These are phyloP conservation scores for Eudasyphora cyanicolor DNA, from an alignment of 2,888 invertebrate genomes.

Conservation along the genomic window DNA sequence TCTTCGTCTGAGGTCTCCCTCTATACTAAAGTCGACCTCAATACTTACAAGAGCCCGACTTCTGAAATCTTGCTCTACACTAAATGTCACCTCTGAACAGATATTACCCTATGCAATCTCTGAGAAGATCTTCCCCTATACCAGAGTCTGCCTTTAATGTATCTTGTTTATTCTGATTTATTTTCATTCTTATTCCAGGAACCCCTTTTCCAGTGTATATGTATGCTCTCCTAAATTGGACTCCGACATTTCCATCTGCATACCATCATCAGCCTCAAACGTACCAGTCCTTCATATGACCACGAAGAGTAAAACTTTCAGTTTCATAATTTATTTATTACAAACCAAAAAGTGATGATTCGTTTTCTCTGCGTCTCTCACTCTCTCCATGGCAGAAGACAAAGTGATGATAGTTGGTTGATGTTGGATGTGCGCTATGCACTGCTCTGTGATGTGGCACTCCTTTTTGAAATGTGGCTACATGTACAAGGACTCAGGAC, in stretches of 20 bases:
- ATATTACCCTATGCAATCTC: too few species aligned
- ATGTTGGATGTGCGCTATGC: not conserved
- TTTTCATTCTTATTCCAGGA: not conserved
- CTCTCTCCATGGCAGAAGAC: not conserved
- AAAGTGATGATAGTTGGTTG: constrained; percentile 3
- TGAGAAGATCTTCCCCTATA: too few species aligned
- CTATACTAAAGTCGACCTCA: too few species aligned
- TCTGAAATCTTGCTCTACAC: too few species aligned
- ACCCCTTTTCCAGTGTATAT: not conserved
- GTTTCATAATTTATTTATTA: constrained; percentile 64
- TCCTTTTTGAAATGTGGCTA: not conserved
- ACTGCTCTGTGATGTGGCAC: not conserved
- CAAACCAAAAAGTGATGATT: constrained; percentile 62
- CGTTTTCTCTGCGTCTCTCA: constrained; percentile 29
- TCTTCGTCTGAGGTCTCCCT: too few species aligned
- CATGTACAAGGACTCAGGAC: not conserved
- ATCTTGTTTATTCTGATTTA: not conserved
- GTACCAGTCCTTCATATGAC: constrained; percentile 54
- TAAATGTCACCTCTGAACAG: too few species aligned
- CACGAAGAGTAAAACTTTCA: constrained; percentile 61
- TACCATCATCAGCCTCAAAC: constrained; percentile 18
- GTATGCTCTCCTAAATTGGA: not conserved
- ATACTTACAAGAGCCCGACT: too few species aligned
- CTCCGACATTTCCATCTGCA: not conserved
- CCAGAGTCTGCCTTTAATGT: too few species aligned